A percentile compares a stretch with the other conserved stretches of the same genome.
Evolutionary conservation across 2,888 invertebrate species (phyloP).

Genomic region (Orthonychiurus folsomi): DNA sequence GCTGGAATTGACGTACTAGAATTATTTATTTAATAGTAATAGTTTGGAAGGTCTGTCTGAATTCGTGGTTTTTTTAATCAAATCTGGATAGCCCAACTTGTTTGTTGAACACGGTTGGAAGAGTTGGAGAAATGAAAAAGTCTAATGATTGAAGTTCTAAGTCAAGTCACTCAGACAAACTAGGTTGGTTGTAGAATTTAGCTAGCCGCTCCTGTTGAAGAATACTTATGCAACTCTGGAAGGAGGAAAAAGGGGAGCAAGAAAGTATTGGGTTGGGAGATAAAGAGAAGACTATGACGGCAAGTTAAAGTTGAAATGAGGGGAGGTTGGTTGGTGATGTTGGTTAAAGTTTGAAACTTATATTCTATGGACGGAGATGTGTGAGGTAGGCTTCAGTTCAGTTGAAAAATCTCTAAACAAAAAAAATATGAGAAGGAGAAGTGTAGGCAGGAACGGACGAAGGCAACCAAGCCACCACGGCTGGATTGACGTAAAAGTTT

Average conservation of each 20-base stretch:
- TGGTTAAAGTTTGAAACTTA: background rate
- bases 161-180: background rate
- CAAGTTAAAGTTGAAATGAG: no score
- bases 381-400: background rate
- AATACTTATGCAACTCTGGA: slow-evolving; percentile 5
- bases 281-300: no score
- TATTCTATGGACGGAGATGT: background rate
- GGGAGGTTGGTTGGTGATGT: background rate
- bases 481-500: background rate
- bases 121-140: background rate
- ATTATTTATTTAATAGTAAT: no score
- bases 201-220: background rate
- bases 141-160: background rate
- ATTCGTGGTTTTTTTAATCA: no score
- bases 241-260: slow-evolving; percentile 19
- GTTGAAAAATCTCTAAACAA: background rate
- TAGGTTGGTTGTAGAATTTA: background rate
- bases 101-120: background rate
- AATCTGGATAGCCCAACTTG: background rate
- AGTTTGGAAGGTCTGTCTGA: no score
- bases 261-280: slow-evolving; percentile 22
- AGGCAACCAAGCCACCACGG: background rate
- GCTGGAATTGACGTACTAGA: no score
- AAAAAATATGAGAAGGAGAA: background rate
- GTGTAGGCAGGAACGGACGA: background rate